Base-by-base conservation (phyloP, 2,797 vertebrate genomes). In the Ctenochaetus hawaiiensis region DNA sequence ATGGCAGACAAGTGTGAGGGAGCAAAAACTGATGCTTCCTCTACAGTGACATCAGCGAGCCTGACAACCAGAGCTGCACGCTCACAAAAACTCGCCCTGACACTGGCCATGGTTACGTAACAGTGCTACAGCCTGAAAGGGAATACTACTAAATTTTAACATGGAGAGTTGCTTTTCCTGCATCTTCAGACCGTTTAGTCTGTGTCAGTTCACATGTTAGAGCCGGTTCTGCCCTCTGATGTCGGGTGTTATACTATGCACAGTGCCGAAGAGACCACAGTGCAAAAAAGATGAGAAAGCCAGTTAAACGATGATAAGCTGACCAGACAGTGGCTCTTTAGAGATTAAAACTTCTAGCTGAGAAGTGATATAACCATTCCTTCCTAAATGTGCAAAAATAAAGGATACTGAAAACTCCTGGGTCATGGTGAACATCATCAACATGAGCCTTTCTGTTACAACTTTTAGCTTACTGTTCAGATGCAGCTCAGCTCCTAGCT, bases 201-300 rank as follows among this genome's bases (percentile, higher is more conserved):
- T 54, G 52, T 77, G 79, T 85, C 82, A 80, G 75, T 56, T 72
- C 62, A 73, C 62, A 81, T 76, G 61, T 76, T 78, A 47, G 73
- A 71, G 26, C 78, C 56, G 49, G 48, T 57, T 64, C 69, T 78
- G 48, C 26, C 58, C 49, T 66, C 41, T 75, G 16, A 74, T 52
- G 70, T 43, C 2, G 11, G 23, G 16, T 70, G 67, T 71, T 79
- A 64, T 10, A 72, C 22, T 53, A 61, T 34, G 22, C 22, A 60
- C 3, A 59, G 75, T 17, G 48, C 43, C 3, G 6, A 41, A 56
- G 58, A 79, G 44, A 75, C 6, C 26, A 11, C 59, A 74, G 22
- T 60, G 47, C 49, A 72, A 68, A 83, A 77, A 54, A 71, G 17
- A 47, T 17, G 34, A 57, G n/a, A 56, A 51, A 13, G 17, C 26